These are phyloP conservation scores for Pardosa pseudoannulata DNA, from an alignment of 2,888 invertebrate species.

Conservation along the genomic window DNA sequence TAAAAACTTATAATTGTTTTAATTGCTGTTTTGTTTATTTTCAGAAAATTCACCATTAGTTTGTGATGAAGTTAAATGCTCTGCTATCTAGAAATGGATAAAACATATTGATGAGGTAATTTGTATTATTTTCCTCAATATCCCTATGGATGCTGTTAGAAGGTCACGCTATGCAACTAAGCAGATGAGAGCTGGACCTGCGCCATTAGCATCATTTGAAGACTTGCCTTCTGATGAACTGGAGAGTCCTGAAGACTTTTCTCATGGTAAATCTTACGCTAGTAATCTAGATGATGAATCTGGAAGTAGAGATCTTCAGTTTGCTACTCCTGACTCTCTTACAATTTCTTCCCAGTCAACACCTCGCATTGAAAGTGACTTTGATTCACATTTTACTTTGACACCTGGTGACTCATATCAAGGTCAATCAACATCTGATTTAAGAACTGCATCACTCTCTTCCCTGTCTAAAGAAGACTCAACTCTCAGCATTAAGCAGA, in stretches of 20 bases:
- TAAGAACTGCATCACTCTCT: constrained; percentile 55
- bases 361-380: constrained; percentile 67
- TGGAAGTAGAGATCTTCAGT: constrained; percentile 48
- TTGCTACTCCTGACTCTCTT: constrained; percentile 66
- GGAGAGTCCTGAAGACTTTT: constrained; percentile 79
- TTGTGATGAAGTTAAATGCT: too few species aligned
- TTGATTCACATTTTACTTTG: constrained; percentile 69
- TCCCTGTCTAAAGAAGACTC: constrained; percentile 55
- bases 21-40: too few species aligned
- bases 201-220: constrained; percentile 95
- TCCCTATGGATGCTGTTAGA: constrained; percentile 66
- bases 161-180: constrained; percentile 74
- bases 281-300: constrained; percentile 52
- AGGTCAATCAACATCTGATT: constrained; percentile 35
- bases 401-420: constrained; percentile 64
- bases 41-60: too few species aligned
- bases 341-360: constrained; percentile 69
- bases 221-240: constrained; percentile 86
- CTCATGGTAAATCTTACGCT: constrained; percentile 69
- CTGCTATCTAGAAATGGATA: too few species aligned
- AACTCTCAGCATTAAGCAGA: constrained; percentile 28
- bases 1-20: too few species aligned
- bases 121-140: too few species aligned
- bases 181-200: constrained; percentile 89
- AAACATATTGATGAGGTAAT: too few species aligned